Percentiles rank a stretch among this genome's conserved stretches.
phyloP scores from a whole-genome alignment of 2,113 vertebrate species.

The Myiopsitta monachus region DNA sequence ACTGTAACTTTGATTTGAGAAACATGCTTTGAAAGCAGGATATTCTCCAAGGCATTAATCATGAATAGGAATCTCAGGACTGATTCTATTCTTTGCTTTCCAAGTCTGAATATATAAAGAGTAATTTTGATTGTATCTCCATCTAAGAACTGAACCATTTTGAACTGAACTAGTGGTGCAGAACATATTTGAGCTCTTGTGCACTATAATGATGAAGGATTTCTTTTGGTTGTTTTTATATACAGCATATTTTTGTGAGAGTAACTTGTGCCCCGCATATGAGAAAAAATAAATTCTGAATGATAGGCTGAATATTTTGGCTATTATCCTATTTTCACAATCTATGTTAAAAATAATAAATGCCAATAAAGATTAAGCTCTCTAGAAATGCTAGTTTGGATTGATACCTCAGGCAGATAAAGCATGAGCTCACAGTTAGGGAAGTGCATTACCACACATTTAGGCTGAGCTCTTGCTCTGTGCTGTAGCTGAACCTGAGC shows the following conservation, averaged over 20 bases:
- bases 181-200: background rate
- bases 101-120: background rate
- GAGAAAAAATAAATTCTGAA: background rate
- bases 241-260: background rate
- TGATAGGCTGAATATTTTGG: background rate
- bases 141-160: background rate
- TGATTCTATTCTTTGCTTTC: background rate
- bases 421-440: background rate
- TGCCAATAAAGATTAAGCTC: background rate
- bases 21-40: background rate
- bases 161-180: background rate
- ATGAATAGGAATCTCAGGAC: background rate
- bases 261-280: background rate
- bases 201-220: background rate
- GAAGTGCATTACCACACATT: background rate
- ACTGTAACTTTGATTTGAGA: slow-evolving; percentile 28
- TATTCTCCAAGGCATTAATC: background rate
- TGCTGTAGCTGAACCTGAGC: background rate
- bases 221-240: background rate
- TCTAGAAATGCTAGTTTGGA: background rate
- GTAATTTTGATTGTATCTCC: background rate
- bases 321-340: background rate
- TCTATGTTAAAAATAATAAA: background rate
- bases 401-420: background rate
- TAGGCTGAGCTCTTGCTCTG: background rate